Percentiles rank a stretch among this genome's conserved stretches.
Evolutionary conservation across 2,888 invertebrate species (phyloP).

Genomic region (Bellardia pandia): DNA sequence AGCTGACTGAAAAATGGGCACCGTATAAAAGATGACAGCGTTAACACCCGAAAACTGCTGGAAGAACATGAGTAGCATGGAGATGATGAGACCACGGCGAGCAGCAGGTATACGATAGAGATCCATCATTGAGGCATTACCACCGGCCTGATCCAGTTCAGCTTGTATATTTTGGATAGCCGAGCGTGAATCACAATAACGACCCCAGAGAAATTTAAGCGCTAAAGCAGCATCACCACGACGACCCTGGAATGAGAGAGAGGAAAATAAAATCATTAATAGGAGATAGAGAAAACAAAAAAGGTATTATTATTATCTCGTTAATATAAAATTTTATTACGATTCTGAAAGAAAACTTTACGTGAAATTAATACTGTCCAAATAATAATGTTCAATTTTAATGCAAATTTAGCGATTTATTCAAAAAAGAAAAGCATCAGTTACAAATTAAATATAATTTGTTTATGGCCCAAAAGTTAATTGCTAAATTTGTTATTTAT

Average conservation of each 20-base stretch:
- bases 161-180: constrained; percentile 89
- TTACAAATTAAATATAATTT: no score
- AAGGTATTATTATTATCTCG: no score
- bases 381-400: no score
- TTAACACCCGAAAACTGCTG: constrained; percentile 94
- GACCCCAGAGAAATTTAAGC: constrained; percentile 90
- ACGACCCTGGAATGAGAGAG: constrained; percentile 79
- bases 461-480: no score
- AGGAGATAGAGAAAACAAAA: no score
- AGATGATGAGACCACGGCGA: constrained; percentile 89
- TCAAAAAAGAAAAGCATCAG: no score
- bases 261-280: neutral
- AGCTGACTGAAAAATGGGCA: constrained; percentile 89
- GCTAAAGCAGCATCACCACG: constrained; percentile 84
- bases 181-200: constrained; percentile 86
- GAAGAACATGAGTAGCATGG: constrained; percentile 92
- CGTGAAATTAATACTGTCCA: no score
- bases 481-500: no score
- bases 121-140: constrained; percentile 86
- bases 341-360: no score
- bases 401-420: no score
- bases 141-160: constrained; percentile 85
- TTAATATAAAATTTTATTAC: no score
- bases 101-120: constrained; percentile 87
- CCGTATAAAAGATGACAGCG: constrained; percentile 93